Conservation (phyloP, 2,113 vertebrate species). For the Gulo gulo region DNA sequence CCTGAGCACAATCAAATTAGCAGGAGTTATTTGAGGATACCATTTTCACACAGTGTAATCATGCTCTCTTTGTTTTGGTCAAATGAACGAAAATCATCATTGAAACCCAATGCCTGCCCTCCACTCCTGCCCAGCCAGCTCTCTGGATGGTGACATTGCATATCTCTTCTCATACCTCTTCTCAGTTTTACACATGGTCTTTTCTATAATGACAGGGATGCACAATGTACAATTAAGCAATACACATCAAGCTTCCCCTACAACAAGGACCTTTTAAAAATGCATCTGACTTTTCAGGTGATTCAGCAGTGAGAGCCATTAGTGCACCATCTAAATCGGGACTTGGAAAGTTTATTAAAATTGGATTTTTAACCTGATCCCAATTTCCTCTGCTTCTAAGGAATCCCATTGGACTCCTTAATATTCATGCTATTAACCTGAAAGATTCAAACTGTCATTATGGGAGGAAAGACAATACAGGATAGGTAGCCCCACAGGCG, state of each 20-base stretch:
- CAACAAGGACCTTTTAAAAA: slow-evolving; percentile 66
- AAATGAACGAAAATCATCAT: slow-evolving; percentile 55
- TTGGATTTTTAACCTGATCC: slow-evolving; percentile 77
- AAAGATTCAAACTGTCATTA: slow-evolving; percentile 52
- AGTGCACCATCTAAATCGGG: slow-evolving; percentile 61
- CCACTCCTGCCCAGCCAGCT: not conserved
- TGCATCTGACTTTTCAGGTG: slow-evolving; percentile 64
- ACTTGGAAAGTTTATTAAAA: slow-evolving; percentile 77
- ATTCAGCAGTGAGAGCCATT: slow-evolving; percentile 72
- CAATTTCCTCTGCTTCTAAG: slow-evolving; percentile 72
- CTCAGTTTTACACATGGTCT: not conserved
- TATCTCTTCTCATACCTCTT: not conserved
- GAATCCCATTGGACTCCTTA: slow-evolving; percentile 72
- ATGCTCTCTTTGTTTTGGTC: slow-evolving; percentile 61
- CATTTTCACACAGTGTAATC: slow-evolving; percentile 48
- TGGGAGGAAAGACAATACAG: not conserved
- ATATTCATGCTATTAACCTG: slow-evolving; percentile 71
- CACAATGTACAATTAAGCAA: slow-evolving; percentile 20
- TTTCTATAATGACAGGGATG: not conserved
- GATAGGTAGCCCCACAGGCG: not conserved
- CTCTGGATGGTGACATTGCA: not conserved
- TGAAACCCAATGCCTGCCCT: not conserved
- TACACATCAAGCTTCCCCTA: slow-evolving; percentile 23
- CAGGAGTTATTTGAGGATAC: slow-evolving; percentile 54
- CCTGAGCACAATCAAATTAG: slow-evolving; percentile 71